Evolutionary conservation across 92 coral and sea anemone genomes (phyloP), one percentile per base, ranked within the genome.

Genomic region (Nematostella vectensis): DNA sequence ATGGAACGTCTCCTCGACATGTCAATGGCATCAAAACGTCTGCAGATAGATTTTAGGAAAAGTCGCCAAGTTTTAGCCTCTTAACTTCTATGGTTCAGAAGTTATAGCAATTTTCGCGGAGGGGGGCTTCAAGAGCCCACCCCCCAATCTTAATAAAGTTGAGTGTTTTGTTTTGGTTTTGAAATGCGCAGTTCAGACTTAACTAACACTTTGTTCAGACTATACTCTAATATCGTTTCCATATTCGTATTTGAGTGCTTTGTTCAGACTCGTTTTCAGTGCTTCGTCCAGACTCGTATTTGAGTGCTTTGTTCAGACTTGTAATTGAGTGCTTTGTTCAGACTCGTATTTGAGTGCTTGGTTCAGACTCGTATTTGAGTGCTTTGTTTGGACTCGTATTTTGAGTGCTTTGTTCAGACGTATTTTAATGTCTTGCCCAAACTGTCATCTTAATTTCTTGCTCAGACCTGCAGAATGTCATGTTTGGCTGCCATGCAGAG

Each of bases 381-480:
- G 4, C 18, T 4, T 19, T 45, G 12, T 22, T 2, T 50, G 76
- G 89, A 6, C 40, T 33, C 40, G 40, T 33, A 15, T 33, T 33
- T 33, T 33, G 6, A 6, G 8, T 6, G 15, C 40, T 6, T 33
- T 33, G 8, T 15, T 33, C 40, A 15, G 6, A 15, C 40, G 40
- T 33, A 6, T 33, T n/a, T n/a, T n/a, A n/a, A n/a, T n/a, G n/a
- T n/a, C n/a, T n/a, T n/a, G n/a, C 8, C 42, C 8, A 36, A 8
- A 36, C 8, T 15, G 42, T 36, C 15, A 8, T 15, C 42, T 15
- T 17, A 6, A 9, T 11, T 19, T 45, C 4, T 19, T 45, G 12
- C 51, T 2, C 54, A 82, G 89, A 77, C 89, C 23, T 82, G 89
- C 49, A 67, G 68, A 33, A 63, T 69, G 40, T 82, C 83, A 0